A percentile compares a stretch with the other conserved stretches of the same genome.
Evolutionary conservation across 1,140 invertebrate genomes (phyloP).

Genomic region (Ostrea denselamellosa): DNA sequence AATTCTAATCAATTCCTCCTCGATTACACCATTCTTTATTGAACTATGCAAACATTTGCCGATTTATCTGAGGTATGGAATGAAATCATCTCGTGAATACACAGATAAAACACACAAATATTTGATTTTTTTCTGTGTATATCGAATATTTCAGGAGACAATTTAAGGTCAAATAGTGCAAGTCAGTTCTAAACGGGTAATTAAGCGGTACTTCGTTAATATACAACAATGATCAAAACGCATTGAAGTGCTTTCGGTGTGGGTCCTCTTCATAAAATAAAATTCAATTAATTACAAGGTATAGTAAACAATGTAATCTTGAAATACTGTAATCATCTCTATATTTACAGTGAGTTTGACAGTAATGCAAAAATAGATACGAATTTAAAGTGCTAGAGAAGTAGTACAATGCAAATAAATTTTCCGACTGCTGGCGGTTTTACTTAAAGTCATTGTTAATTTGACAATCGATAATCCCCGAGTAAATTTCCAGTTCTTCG

Average conservation of each 20-base stretch:
- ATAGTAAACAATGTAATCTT: background rate
- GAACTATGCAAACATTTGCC: conserved; percentile 9
- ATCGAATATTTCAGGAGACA: background rate
- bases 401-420: background rate
- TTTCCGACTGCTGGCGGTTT: background rate
- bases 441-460: background rate
- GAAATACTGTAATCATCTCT: background rate
- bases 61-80: conserved; percentile 27
- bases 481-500: background rate
- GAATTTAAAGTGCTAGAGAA: background rate
- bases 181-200: background rate
- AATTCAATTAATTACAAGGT: background rate
- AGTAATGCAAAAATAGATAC: background rate
- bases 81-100: background rate
- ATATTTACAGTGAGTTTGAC: background rate
- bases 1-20: background rate
- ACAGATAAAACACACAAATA: conserved; percentile 12
- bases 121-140: background rate
- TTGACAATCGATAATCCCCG: background rate
- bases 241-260: background rate
- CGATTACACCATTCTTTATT: conserved; percentile 25
- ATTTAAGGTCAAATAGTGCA: conserved; percentile 33
- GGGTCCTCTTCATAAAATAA: background rate
- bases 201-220: background rate
- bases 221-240: background rate